phyloP scores from a whole-genome alignment of 2,113 vertebrate genomes.

The Spea multiplicata region DNA sequence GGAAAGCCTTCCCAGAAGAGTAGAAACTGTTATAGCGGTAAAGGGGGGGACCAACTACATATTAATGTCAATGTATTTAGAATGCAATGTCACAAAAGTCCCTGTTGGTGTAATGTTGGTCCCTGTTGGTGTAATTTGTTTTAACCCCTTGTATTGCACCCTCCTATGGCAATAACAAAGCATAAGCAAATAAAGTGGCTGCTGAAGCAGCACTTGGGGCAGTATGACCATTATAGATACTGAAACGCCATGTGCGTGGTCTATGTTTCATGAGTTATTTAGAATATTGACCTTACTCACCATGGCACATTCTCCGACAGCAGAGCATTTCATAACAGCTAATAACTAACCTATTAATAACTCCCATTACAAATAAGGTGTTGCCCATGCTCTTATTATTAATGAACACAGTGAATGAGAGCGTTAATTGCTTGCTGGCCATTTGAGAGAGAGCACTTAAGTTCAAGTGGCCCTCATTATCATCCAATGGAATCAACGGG shows the following conservation, averaged over 20 bases:
- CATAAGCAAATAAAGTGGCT: not conserved
- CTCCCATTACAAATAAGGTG: constrained; percentile 20
- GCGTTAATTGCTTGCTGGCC: constrained; percentile 36
- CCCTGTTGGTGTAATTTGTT: no score
- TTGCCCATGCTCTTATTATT: constrained; percentile 10
- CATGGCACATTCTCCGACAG: constrained; percentile 3
- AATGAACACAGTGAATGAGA: not conserved
- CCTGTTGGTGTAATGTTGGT: no score
- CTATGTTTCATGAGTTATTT: constrained; percentile 15
- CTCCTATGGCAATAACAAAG: not conserved
- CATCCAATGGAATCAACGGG: constrained; percentile 3
- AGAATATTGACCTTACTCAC: constrained; percentile 3
- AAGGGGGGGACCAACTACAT: no score
- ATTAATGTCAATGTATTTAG: no score
- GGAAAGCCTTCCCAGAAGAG: no score
- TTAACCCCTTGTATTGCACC: not conserved
- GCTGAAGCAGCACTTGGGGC: not conserved
- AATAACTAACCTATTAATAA: constrained; percentile 30
- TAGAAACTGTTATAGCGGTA: no score
- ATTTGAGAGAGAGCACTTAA: constrained; percentile 18
- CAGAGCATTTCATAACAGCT: constrained; percentile 27
- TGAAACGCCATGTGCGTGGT: constrained; percentile 4
- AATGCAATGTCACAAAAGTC: no score
- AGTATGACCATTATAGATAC: not conserved
- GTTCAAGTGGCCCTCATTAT: constrained; percentile 19